Base-by-base conservation (phyloP, 2,113 vertebrate genomes). In the Uropsilus gracilis region DNA sequence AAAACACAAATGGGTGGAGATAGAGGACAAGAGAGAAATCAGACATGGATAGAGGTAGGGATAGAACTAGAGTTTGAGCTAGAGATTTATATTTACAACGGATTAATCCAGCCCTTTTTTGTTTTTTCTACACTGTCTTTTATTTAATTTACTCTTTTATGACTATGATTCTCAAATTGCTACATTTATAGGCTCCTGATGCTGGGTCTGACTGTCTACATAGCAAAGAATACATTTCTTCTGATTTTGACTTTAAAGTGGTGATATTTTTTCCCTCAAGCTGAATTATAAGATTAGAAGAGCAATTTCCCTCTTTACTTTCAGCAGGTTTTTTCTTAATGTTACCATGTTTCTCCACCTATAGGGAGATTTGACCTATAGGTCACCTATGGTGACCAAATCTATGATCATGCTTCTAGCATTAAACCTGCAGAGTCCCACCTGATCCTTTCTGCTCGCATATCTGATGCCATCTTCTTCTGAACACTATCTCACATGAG, bases 161-260 rank as follows among this genome's bases (percentile, higher is more conserved):
- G 53, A 64, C 48, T 66, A 6, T 26, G 4, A 68, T 82, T 55
- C 37, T 82, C 46, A 94, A 50, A 63, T 64, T 77, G 14, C 69
- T 90, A 22, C 34, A n/a, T n/a, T 82, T 90, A 80, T 86, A 44
- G 42, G 1, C 88, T 90, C 8, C 50, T 57, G 42, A 39, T 46
- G 85, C 63, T 55, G 73, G 50, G 5, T 24, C 7, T 78, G 59
- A 50, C 5, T 89, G n/a, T 9, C 26, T 72, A 85, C 59, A 72
- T 8, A 50, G 68, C 20, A 32, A 57, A 66, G 30, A 48, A 77
- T 42, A n/a, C 5, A 20, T 84, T 89, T 68, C 13, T 48, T 93
- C 93, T 83, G 61, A 44, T 92, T 18, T 89, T 42, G 17, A 82
- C 61, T 89, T 95, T 46, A 81, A 89, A 16, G 11, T n/a, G 61